phyloP scores from a whole-genome alignment of 2,113 vertebrate species.

The Stegostoma tigrinum region DNA sequence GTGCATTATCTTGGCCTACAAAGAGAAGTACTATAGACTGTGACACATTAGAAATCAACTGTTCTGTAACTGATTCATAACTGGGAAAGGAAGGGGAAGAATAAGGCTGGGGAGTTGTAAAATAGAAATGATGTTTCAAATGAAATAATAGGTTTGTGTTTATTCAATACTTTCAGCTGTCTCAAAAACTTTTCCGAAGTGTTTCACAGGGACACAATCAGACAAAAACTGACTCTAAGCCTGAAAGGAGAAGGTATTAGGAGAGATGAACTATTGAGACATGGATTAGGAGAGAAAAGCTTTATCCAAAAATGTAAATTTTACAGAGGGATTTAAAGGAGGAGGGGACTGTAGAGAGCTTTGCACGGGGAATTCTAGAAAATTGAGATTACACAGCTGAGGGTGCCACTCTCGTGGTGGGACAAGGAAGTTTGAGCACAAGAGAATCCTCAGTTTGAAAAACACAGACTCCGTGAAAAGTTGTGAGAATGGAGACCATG shows the following conservation, averaged over 20 bases:
- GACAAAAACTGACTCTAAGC: background rate
- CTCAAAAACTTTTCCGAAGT: background rate
- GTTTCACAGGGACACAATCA: background rate
- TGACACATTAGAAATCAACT: background rate
- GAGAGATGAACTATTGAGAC: background rate
- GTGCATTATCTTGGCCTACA: slow-evolving; percentile 1
- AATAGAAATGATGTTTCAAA: background rate
- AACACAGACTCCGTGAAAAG: background rate
- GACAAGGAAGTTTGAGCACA: background rate
- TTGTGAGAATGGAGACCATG: background rate
- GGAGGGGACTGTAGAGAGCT: background rate
- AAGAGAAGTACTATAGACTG: background rate
- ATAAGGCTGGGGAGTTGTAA: background rate
- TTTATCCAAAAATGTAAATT: background rate
- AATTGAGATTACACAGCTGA: background rate
- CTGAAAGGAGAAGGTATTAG: background rate
- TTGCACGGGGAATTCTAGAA: background rate
- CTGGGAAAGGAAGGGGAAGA: background rate
- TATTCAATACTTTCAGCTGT: background rate
- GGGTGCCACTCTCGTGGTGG: background rate
- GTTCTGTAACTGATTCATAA: background rate
- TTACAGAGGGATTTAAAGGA: background rate
- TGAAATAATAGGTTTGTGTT: background rate
- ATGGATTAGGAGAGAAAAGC: background rate
- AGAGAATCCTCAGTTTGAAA: background rate